A percentile compares a stretch with the other conserved stretches of the same genome.
Conservation (phyloP, 2,888 invertebrate species). For the Eumerus sabulonum region DNA sequence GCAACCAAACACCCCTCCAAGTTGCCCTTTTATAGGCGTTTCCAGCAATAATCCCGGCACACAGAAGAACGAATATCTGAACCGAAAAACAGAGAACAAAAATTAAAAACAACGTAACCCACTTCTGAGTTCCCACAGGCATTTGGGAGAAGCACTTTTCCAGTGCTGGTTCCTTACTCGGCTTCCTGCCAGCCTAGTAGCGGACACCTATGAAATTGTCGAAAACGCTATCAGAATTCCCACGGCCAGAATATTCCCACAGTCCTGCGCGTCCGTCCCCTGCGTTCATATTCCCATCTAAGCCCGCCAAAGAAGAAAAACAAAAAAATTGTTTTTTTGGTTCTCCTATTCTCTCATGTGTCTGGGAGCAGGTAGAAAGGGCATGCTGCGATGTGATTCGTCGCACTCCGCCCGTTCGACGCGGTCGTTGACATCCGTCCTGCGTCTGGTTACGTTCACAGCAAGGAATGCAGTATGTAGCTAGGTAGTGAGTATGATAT, state of each 20-base stretch:
- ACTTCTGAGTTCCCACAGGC: slow-evolving; percentile 57
- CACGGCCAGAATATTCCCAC: slow-evolving; percentile 79
- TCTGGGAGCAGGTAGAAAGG: background rate
- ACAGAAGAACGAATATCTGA: background rate
- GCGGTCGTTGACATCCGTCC: no score
- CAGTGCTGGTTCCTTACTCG: slow-evolving; percentile 39
- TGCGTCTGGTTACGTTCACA: slow-evolving; percentile 16
- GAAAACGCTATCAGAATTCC: slow-evolving; percentile 79
- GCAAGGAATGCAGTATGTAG: slow-evolving; percentile 34
- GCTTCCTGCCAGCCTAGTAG: slow-evolving; percentile 76
- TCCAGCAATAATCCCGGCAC: slow-evolving; percentile 28
- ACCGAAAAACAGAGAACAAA: slow-evolving; percentile 3
- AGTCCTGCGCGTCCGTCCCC: slow-evolving; percentile 69
- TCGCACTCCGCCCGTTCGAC: no score
- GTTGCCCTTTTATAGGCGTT: slow-evolving; percentile 56
- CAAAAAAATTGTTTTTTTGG: slow-evolving; percentile 11
- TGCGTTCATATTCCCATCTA: no score
- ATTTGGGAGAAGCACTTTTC: slow-evolving; percentile 23
- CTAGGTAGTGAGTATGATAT: slow-evolving; percentile 38
- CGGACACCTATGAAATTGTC: slow-evolving; percentile 78
- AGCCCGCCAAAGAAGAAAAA: background rate
- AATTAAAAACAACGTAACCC: background rate
- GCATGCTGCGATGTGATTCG: no score
- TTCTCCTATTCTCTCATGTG: background rate
- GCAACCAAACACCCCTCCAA: slow-evolving; percentile 53